Conservation (phyloP, 2,113 vertebrate species). For the Brachyistius frenatus region DNA sequence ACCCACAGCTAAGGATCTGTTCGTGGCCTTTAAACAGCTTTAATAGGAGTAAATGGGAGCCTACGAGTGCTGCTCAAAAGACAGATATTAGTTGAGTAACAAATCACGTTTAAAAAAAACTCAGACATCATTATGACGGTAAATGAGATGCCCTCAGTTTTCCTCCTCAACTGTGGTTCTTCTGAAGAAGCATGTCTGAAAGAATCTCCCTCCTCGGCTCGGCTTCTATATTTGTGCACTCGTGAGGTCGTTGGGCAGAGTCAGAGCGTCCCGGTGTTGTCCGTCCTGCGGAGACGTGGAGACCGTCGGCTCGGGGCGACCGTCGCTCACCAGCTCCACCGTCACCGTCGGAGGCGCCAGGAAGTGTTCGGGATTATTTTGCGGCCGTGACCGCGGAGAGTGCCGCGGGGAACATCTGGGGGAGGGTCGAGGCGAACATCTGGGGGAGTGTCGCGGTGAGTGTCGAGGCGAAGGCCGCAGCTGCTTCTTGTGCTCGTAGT, state of each 20-base stretch:
- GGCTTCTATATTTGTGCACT: slow-evolving; percentile 1
- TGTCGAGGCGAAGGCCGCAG: slow-evolving; percentile 17
- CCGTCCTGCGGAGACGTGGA: not conserved
- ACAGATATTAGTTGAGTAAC: too few relatives aligned
- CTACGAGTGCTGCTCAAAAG: too few relatives aligned
- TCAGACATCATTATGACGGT: too few relatives aligned
- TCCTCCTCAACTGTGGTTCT: too few relatives aligned
- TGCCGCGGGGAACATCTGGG: slow-evolving; percentile 26
- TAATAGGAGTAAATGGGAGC: too few relatives aligned
- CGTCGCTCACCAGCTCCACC: slow-evolving; percentile 61
- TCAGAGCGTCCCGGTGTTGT: slow-evolving; percentile 27
- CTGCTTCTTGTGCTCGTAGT: slow-evolving; percentile 85
- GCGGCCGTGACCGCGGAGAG: not conserved
- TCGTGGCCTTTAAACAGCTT: too few relatives aligned
- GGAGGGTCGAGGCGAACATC: slow-evolving; percentile 33
- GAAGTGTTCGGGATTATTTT: not conserved
- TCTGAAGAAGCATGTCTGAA: not conserved
- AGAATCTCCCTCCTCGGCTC: not conserved
- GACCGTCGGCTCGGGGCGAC: not conserved
- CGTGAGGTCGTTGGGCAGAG: slow-evolving; percentile 1
- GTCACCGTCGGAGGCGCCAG: slow-evolving; percentile 51
- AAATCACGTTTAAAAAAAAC: too few relatives aligned
- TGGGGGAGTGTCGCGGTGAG: slow-evolving; percentile 31
- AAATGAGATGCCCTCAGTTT: too few relatives aligned
- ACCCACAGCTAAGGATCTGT: too few relatives aligned